These are phyloP conservation scores for Dynastes maya DNA, from an alignment of 2,888 invertebrate genomes.

Conservation along the genomic window DNA sequence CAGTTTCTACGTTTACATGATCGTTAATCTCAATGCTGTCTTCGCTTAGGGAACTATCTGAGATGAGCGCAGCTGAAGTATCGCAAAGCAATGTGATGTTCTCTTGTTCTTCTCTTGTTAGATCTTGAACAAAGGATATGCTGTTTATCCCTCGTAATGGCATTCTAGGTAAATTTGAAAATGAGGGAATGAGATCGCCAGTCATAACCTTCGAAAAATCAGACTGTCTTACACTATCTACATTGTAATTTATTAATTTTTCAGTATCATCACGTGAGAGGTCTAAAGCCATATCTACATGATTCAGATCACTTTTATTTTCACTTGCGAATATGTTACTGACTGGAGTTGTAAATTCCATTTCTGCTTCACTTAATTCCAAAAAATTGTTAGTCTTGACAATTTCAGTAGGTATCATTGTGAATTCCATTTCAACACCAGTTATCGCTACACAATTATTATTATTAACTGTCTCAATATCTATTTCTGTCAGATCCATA, in stretches of 20 bases:
- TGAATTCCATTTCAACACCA: no score
- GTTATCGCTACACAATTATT: no score
- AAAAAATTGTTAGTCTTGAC: not conserved
- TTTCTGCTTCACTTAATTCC: conserved; percentile 15
- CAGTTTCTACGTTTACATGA: no score
- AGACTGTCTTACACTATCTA: conserved; percentile 28
- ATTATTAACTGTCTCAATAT: no score
- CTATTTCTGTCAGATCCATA: not conserved
- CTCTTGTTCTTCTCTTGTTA: not conserved
- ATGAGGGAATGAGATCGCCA: conserved; percentile 16
- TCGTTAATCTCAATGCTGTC: not conserved
- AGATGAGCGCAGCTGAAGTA: not conserved
- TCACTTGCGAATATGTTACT: not conserved
- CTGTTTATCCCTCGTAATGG: conserved; percentile 35
- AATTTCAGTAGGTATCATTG: no score
- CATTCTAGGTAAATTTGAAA: conserved; percentile 19
- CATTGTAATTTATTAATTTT: conserved; percentile 39
- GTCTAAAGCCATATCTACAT: not conserved
- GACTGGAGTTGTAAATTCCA: conserved; percentile 30
- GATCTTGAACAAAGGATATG: conserved; percentile 21
- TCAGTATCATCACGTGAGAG: conserved; percentile 33
- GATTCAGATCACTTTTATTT: not conserved
- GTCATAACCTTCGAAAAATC: conserved; percentile 44
- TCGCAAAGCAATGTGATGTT: not conserved
- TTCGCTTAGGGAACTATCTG: not conserved